phyloP scores from a whole-genome alignment of 2,797 vertebrate genomes.

The Sebastiscus albofasciatus region DNA sequence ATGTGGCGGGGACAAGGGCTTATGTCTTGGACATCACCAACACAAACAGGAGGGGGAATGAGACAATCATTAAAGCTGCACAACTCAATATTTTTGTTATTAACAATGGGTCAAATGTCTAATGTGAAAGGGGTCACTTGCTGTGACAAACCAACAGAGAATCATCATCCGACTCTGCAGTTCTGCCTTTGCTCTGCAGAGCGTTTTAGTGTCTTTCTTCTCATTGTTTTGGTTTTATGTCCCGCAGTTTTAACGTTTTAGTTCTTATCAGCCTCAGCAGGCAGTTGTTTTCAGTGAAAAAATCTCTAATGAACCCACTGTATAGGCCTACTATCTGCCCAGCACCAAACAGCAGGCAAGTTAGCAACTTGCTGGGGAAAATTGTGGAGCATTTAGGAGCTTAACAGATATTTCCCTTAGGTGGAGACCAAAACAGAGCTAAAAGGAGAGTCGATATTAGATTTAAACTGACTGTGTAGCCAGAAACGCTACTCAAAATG shows the following conservation, averaged over 20 bases:
- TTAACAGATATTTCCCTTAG: background rate
- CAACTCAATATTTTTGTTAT: background rate
- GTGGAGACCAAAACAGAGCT: background rate
- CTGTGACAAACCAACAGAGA: no score
- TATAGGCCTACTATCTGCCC: background rate
- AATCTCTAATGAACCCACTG: no score
- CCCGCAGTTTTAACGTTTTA: background rate
- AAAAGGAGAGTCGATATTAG: background rate
- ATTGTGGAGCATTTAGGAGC: background rate
- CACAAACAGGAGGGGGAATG: background rate
- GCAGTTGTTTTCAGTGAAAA: background rate
- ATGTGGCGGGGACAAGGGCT: background rate
- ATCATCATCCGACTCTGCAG: no score
- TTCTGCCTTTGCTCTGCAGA: no score
- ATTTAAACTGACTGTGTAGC: no score
- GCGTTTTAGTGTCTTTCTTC: background rate
- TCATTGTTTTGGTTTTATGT: background rate
- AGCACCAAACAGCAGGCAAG: background rate
- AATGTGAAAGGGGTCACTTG: no score
- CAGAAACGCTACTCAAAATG: no score
- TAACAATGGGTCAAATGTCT: background rate
- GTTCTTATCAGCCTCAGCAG: background rate
- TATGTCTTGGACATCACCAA: background rate
- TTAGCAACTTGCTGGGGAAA: no score
- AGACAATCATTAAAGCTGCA: background rate